These are phyloP conservation scores for Melanostoma scalare DNA, from an alignment of 2,888 invertebrate species.

Conservation along the genomic window DNA sequence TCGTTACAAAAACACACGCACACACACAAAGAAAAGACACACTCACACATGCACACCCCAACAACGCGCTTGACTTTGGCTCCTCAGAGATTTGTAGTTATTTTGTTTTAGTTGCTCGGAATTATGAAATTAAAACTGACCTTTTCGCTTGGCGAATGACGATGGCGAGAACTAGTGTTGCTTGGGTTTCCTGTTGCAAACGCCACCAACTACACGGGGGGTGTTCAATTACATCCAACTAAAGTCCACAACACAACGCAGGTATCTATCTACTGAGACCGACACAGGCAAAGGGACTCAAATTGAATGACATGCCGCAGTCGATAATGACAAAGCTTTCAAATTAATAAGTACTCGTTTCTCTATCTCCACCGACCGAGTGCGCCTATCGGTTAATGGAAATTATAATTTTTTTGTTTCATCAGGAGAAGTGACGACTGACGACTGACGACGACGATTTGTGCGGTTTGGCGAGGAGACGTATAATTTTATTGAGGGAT, in stretches of 20 bases:
- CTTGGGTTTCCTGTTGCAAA: constrained; percentile 36
- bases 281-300: constrained; percentile 25
- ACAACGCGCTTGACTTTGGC: constrained; percentile 27
- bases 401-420: too few relatives aligned
- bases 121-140: constrained; percentile 66
- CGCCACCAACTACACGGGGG: background rate
- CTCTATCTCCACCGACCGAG: constrained; percentile 11
- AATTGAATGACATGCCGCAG: constrained; percentile 27
- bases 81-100: constrained; percentile 6
- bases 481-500: constrained; percentile 35
- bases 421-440: constrained; percentile 1
- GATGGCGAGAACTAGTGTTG: background rate
- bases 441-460: too few relatives aligned
- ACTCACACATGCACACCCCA: background rate
- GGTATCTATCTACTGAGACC: constrained; percentile 1
- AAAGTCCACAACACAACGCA: constrained; percentile 1
- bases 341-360: background rate
- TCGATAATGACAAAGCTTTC: constrained; percentile 7
- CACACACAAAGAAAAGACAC: background rate
- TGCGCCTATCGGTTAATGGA: too few relatives aligned
- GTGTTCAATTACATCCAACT: constrained; percentile 7
- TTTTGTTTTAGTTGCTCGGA: constrained; percentile 25
- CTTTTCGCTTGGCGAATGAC: constrained; percentile 48
- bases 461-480: constrained; percentile 6
- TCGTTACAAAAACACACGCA: constrained; percentile 10